Evolutionary conservation across 2,797 vertebrate species (phyloP), one percentile per base, ranked within the genome.

Genomic region (Sebastes ruberrimus): DNA sequence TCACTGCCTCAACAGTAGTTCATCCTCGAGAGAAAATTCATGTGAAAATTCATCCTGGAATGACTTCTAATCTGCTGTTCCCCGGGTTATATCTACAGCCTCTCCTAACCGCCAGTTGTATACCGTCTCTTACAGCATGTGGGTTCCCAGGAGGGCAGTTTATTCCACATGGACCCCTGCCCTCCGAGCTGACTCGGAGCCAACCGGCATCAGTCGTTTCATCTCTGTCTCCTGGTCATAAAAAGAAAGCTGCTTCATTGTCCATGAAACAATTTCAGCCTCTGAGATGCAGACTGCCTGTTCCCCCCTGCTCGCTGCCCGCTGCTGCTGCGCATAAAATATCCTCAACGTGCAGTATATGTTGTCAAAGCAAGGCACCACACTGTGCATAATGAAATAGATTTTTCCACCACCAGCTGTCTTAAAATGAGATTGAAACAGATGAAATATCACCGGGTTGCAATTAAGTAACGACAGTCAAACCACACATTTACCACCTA

Each of bases 201-300:
- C 76, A 86, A 73, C 52, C 53, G n/a, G 27, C 78, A 78, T 74
- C 73, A 78, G 57, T 79, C 38, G 46, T 88, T 91, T 87, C 68
- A 80, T 89, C 84, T 86, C 65, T 20, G 69, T 68, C 81, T 86
- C 73, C 66, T 64, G 77, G 76, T 85, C 82, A 91, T 93, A 92
- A 92, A 92, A 92, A 93, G 13, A 87, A 87, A 88, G 69, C 81
- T 82, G 80, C 70, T 92, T 94, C 82, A 93, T 91, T 94, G 87
- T 88, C 87, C 83, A 84, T 89, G 86, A 93, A 93, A 89, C 76
- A 70, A 85, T 89, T 91, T 89, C 76, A 74, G 60, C 74, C 60
- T 74, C 60, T 81, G 64, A 86, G 82, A 83, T 74, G 10, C 82
- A 74, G 74, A 80, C 77, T 77, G 70, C 76, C 74, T 66, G n/a